Evolutionary conservation across 2,113 vertebrate species (phyloP).

Genomic region (Cromileptes altivelis): DNA sequence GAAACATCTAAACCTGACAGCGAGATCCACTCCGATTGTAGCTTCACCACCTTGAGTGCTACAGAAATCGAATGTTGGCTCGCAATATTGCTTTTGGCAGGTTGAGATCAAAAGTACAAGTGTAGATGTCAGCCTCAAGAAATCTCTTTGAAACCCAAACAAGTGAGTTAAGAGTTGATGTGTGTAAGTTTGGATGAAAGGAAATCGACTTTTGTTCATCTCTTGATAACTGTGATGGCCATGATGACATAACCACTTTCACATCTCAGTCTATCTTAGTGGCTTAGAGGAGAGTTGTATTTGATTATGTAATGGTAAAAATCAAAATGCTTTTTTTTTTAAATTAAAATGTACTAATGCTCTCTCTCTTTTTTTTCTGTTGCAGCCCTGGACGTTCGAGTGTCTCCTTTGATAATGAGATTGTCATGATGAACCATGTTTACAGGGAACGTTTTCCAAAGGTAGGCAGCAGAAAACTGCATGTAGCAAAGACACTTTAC

Average conservation of each 20-base stretch:
- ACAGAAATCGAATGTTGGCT: slow-evolving; percentile 20
- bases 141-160: not conserved
- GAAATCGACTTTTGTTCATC: slow-evolving; percentile 4
- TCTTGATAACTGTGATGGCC: not conserved
- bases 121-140: slow-evolving; percentile 28
- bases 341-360: not conserved
- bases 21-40: slow-evolving; percentile 32
- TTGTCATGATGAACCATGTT: slow-evolving; percentile 99
- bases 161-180: not conserved
- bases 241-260: slow-evolving; percentile 25
- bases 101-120: slow-evolving; percentile 9
- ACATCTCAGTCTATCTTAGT: not conserved
- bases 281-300: not conserved
- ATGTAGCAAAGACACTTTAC: not conserved
- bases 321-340: not conserved
- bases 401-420: slow-evolving; percentile 94
- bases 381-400: slow-evolving; percentile 92
- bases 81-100: slow-evolving; percentile 14
- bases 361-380: slow-evolving; percentile 39
- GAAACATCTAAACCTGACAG: slow-evolving; percentile 40
- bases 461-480: slow-evolving; percentile 79
- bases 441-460: slow-evolving; percentile 98
- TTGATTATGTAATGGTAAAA: slow-evolving; percentile 12
- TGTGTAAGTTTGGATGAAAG: slow-evolving; percentile 10
- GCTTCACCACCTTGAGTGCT: slow-evolving; percentile 35